These are phyloP conservation scores for Oreochromis grahami DNA, from an alignment of 2,797 vertebrate species.

Conservation along the genomic window DNA sequence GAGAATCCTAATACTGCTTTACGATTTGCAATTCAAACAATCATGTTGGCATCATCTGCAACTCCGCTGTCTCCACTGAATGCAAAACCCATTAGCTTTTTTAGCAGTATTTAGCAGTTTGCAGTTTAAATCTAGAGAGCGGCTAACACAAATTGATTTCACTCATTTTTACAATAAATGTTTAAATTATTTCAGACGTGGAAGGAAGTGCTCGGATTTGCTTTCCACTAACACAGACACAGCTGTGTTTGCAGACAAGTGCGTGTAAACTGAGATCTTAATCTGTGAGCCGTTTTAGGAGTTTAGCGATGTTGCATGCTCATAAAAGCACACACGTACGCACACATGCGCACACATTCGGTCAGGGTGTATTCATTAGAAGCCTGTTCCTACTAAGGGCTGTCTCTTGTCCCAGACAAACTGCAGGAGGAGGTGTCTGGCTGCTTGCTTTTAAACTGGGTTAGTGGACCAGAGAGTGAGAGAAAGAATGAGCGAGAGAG, in stretches of 20 bases:
- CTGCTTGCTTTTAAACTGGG: conserved; percentile 74
- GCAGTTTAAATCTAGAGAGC: not conserved
- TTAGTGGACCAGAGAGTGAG: conserved; percentile 74
- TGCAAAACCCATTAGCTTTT: not conserved
- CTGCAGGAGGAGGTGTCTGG: conserved; percentile 71
- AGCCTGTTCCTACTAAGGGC: conserved; percentile 58
- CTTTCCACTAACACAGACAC: not conserved
- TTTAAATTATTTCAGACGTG: not conserved
- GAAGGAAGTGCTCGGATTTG: not conserved
- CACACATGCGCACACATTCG: not conserved
- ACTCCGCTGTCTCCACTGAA: not conserved
- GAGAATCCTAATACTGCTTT: conserved; percentile 26
- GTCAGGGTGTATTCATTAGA: conserved; percentile 70
- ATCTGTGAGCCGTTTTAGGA: conserved; percentile 26
- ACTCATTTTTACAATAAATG: not conserved
- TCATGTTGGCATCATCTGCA: conserved; percentile 4
- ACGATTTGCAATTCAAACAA: conserved; percentile 16
- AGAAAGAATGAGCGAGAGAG: conserved; percentile 29
- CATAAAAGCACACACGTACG: not conserved
- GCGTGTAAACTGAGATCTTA: conserved; percentile 16
- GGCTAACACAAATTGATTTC: not conserved
- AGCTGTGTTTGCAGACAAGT: conserved; percentile 21
- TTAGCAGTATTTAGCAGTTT: not conserved
- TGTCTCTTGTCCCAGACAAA: conserved; percentile 72
- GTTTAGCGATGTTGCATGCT: conserved; percentile 1